phyloP scores from a whole-genome alignment of 2,797 vertebrate species.

The Phyllotis vaccarum region DNA sequence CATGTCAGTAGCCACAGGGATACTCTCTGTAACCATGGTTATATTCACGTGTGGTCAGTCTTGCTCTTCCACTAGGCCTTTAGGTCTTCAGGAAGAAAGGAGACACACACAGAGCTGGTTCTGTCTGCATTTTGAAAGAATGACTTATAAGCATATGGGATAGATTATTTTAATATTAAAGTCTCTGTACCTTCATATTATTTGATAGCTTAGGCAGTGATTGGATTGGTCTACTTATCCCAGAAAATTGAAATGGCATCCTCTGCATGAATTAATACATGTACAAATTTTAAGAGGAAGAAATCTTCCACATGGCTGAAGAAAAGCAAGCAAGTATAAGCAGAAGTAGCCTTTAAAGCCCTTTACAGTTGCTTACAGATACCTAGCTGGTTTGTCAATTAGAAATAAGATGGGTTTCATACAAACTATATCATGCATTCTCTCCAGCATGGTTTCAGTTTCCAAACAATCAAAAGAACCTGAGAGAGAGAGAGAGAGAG shows the following conservation, averaged over 20 bases:
- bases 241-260: background rate
- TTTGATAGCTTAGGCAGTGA: background rate
- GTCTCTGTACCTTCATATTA: background rate
- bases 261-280: background rate
- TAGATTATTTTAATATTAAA: background rate
- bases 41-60: fast-evolving
- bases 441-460: background rate
- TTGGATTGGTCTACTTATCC: background rate
- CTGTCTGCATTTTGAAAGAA: background rate
- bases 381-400: background rate
- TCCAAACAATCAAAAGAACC: background rate
- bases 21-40: fast-evolving
- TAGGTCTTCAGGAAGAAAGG: background rate
- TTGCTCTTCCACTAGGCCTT: background rate
- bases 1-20: too few relatives aligned
- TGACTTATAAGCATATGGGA: background rate
- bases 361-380: background rate
- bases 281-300: background rate
- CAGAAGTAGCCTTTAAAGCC: background rate
- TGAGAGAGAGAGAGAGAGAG: too few relatives aligned
- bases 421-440: background rate
- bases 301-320: background rate
- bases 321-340: background rate
- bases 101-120: background rate
- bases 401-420: background rate